Evolutionary conservation across 1,140 invertebrate genomes (phyloP).

Genomic region (Drosophila grimshawi): DNA sequence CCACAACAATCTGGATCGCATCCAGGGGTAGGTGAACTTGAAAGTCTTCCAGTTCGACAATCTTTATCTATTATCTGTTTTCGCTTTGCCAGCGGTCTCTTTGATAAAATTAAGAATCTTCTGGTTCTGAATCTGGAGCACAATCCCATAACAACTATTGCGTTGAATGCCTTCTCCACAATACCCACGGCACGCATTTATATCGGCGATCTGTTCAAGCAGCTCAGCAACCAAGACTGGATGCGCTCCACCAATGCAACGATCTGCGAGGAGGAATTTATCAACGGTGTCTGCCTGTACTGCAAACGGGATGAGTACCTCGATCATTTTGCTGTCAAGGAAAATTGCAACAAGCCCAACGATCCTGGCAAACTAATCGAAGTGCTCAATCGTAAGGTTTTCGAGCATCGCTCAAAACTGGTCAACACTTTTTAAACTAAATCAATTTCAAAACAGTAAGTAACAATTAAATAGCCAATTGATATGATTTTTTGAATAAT

Average conservation of each 20-base stretch:
- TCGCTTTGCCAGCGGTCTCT: slow-evolving; percentile 50
- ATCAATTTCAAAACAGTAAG: slow-evolving; percentile 43
- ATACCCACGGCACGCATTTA: slow-evolving; percentile 66
- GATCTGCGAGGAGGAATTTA: slow-evolving; percentile 69
- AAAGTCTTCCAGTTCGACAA: background rate
- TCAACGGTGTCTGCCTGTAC: slow-evolving; percentile 67
- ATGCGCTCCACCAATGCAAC: slow-evolving; percentile 61
- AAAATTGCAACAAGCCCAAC: slow-evolving; percentile 66
- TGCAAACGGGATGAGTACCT: slow-evolving; percentile 68
- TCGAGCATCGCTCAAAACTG: slow-evolving; percentile 45
- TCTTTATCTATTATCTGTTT: background rate
- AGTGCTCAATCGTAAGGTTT: slow-evolving; percentile 48
- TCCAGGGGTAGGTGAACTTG: slow-evolving; percentile 50
- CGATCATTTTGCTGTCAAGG: slow-evolving; percentile 66
- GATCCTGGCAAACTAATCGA: slow-evolving; percentile 51
- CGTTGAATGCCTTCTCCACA: slow-evolving; percentile 51
- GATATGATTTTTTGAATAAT: too few species aligned
- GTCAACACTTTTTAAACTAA: slow-evolving; percentile 15
- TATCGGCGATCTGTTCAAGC: slow-evolving; percentile 52
- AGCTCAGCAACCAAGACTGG: slow-evolving; percentile 50
- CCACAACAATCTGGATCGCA: slow-evolving; percentile 67
- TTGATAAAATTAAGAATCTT: slow-evolving; percentile 61
- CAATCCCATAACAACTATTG: slow-evolving; percentile 74
- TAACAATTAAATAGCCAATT: background rate
- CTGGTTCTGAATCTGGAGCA: slow-evolving; percentile 67